A percentile compares a stretch with the other conserved stretches of the same genome.
Conservation (phyloP, 2,888 invertebrate genomes). For the Pinctada fucata region DNA sequence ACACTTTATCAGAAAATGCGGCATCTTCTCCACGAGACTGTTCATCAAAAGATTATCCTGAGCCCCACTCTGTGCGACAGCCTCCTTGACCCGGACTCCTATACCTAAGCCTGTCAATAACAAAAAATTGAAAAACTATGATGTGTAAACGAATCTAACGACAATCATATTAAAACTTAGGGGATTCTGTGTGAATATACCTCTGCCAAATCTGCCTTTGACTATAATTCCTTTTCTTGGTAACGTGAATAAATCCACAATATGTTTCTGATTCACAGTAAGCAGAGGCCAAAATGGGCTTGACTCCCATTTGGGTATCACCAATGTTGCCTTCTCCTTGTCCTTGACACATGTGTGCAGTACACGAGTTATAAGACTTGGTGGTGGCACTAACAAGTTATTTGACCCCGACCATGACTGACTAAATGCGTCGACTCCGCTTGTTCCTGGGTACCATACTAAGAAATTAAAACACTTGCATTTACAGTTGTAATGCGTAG, state of each 20-base stretch:
- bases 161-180: not conserved
- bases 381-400: conserved; percentile 7
- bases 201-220: not conserved
- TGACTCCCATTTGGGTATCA: not conserved
- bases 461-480: not conserved
- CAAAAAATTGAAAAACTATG: not conserved
- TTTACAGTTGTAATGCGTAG: not conserved
- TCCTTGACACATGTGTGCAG: not conserved
- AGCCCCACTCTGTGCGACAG: not conserved
- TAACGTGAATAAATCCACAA: not conserved
- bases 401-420: not conserved
- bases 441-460: not conserved
- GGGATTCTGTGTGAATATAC: not conserved
- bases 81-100: not conserved
- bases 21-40: not conserved
- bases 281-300: not conserved
- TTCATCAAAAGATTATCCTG: conserved; percentile 1
- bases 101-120: not conserved
- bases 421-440: not conserved
- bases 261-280: no score
- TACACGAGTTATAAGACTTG: not conserved
- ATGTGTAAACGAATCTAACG: not conserved
- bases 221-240: not conserved
- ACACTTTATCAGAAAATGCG: not conserved
- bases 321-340: not conserved